These are phyloP conservation scores for Adineta ricciae DNA, from an alignment of 2,888 invertebrate species.

Conservation along the genomic window DNA sequence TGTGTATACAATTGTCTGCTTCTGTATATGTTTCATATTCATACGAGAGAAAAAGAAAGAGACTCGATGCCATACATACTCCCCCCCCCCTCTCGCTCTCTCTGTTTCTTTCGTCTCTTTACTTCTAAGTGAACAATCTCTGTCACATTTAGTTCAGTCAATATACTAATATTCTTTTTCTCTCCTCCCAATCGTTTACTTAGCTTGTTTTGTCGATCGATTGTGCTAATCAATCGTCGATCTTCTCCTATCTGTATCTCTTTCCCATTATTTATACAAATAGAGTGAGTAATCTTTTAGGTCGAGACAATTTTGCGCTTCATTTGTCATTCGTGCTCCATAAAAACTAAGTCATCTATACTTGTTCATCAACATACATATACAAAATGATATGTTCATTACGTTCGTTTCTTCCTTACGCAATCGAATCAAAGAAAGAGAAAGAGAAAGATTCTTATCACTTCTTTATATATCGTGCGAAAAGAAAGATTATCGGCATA, in stretches of 20 bases:
- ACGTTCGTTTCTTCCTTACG: background rate
- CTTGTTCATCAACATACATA: background rate
- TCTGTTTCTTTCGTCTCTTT: background rate
- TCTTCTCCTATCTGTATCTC: background rate
- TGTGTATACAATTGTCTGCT: background rate
- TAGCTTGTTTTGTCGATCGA: background rate
- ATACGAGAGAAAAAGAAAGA: background rate
- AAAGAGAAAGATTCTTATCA: background rate
- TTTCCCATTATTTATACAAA: background rate
- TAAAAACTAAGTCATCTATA: background rate
- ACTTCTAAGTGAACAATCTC: background rate
- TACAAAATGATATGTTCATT: background rate
- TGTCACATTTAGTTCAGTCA: background rate
- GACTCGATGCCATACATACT: background rate
- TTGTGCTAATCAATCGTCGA: background rate
- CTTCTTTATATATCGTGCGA: background rate
- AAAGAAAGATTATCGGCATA: background rate
- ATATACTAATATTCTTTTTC: background rate
- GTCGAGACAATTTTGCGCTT: background rate
- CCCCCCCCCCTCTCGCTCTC: background rate
- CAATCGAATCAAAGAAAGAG: background rate
- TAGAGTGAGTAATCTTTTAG: background rate
- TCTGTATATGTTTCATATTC: background rate
- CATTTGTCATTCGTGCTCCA: background rate
- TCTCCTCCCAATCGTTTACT: background rate